Evolutionary conservation across 2,797 vertebrate genomes (phyloP).

Genomic region (Fistularia tabacaria): DNA sequence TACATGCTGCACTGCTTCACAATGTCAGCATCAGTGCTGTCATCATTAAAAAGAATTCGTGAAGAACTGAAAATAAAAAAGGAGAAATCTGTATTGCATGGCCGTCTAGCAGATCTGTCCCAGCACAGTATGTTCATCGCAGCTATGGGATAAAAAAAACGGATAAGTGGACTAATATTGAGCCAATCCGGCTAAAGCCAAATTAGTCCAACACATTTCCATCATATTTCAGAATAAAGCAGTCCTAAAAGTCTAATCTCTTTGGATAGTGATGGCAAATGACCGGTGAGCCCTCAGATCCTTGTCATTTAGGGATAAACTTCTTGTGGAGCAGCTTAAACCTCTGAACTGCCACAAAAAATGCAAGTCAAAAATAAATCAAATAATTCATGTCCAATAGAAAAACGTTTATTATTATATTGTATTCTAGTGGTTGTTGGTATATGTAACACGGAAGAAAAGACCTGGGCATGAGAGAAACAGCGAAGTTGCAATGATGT

Average conservation of each 20-base stretch:
- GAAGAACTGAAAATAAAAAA: constrained; percentile 3
- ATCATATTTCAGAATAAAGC: constrained; percentile 65
- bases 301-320: constrained; percentile 70
- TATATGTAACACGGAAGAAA: background rate
- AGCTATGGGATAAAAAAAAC: constrained; percentile 55
- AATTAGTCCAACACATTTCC: constrained; percentile 74
- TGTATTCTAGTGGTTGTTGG: constrained; percentile 13
- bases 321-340: constrained; percentile 60
- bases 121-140: constrained; percentile 44
- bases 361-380: constrained; percentile 67
- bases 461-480: constrained; percentile 30
- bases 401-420: constrained; percentile 39
- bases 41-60: constrained; percentile 11
- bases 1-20: constrained; percentile 29
- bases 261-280: constrained; percentile 54
- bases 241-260: constrained; percentile 57
- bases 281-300: constrained; percentile 65
- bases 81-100: constrained; percentile 15
- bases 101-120: constrained; percentile 41
- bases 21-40: constrained; percentile 33
- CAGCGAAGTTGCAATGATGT: constrained; percentile 9
- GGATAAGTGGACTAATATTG: constrained; percentile 72
- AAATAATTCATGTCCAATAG: constrained; percentile 33
- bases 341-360: constrained; percentile 60
- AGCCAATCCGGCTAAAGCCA: constrained; percentile 72